phyloP scores from a whole-genome alignment of 2,888 invertebrate genomes.

The Pammene fasciana region DNA sequence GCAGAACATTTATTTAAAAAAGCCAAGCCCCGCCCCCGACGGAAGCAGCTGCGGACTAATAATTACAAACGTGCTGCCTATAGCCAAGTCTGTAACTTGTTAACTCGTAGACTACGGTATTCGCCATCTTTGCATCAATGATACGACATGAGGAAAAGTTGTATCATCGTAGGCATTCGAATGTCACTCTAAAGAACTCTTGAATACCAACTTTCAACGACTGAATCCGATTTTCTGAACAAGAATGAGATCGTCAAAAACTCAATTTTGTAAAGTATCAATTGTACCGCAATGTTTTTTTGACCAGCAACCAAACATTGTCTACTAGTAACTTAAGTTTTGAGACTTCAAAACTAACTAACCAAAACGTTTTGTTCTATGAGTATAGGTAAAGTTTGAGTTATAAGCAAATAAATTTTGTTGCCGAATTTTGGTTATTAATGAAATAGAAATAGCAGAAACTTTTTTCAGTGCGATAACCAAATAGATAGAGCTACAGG shows the following conservation, averaged over 20 bases:
- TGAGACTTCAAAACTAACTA: too few relatives aligned
- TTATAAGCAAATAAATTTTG: too few relatives aligned
- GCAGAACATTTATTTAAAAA: slow-evolving; percentile 75
- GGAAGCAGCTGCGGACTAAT: slow-evolving; percentile 81
- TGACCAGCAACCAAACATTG: too few relatives aligned
- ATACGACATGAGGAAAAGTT: slow-evolving; percentile 13
- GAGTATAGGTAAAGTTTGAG: too few relatives aligned
- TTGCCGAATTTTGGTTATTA: too few relatives aligned
- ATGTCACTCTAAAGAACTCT: background rate
- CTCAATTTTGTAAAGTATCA: too few relatives aligned
- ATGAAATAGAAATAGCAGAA: too few relatives aligned
- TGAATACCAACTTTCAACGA: background rate
- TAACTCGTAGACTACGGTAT: slow-evolving; percentile 45
- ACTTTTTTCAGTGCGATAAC: too few relatives aligned
- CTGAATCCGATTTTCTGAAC: background rate
- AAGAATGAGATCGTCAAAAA: background rate
- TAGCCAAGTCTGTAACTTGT: slow-evolving; percentile 64
- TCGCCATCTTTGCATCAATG: slow-evolving; percentile 18
- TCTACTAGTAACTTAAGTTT: too few relatives aligned
- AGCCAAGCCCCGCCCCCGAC: slow-evolving; percentile 70
- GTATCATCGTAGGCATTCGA: background rate
- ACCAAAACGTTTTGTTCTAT: too few relatives aligned
- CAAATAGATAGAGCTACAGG: background rate
- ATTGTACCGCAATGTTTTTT: too few relatives aligned
- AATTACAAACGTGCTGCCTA: slow-evolving; percentile 75